Percentiles rank a stretch among this genome's conserved stretches.
These are phyloP conservation scores for Pygocentrus nattereri DNA, from an alignment of 2,797 vertebrate genomes.

Conservation along the genomic window DNA sequence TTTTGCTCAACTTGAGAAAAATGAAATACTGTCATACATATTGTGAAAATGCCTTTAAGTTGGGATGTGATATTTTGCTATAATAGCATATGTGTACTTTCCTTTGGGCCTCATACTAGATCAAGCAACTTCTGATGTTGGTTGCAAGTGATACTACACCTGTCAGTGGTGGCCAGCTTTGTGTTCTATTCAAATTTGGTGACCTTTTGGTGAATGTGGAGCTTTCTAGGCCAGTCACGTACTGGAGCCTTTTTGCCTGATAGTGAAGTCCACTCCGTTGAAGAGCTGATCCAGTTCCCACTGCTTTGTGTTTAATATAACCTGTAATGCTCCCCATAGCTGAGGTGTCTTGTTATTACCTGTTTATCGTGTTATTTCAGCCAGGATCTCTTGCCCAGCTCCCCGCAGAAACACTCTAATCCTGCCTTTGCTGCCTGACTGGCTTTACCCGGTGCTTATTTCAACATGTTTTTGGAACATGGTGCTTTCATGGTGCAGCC, in stretches of 20 bases:
- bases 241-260: background rate
- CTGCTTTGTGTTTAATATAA: conserved; percentile 75
- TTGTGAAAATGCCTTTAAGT: too few species aligned
- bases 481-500: conserved; percentile 8
- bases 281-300: conserved; percentile 52
- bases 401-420: background rate
- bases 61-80: too few species aligned
- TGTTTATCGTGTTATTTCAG: conserved; percentile 68
- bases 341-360: conserved; percentile 45
- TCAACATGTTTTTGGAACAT: conserved; percentile 33
- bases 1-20: too few species aligned
- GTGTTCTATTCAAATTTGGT: conserved; percentile 9
- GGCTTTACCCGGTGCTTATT: conserved; percentile 24
- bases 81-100: background rate
- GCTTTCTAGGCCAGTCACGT: background rate
- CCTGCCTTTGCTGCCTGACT: conserved; percentile 36
- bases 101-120: background rate
- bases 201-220: background rate
- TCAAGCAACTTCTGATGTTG: background rate
- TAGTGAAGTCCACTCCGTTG: conserved; percentile 10
- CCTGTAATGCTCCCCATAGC: conserved; percentile 62
- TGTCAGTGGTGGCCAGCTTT: conserved; percentile 4
- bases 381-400: conserved; percentile 60
- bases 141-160: background rate
- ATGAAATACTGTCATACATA: too few species aligned